Percentiles rank a stretch among this genome's conserved stretches.
Conservation (phyloP, 2,888 invertebrate genomes). For the Entomobrya multifasciata region DNA sequence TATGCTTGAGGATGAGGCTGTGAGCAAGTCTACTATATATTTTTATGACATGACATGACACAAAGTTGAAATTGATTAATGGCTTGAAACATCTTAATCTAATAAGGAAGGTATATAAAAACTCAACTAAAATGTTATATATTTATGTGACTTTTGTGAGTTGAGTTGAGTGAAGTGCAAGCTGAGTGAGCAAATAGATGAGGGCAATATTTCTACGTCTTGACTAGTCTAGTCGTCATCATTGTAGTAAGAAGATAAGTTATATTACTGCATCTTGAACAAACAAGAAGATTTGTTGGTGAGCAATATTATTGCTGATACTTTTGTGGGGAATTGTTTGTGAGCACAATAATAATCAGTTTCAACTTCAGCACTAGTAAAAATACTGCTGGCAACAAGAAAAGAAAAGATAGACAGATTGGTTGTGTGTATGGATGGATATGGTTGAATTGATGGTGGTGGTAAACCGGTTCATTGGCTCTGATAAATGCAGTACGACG, state of each 20-base stretch:
- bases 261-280: not conserved
- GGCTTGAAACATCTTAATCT: conserved; percentile 26
- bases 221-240: too few species aligned
- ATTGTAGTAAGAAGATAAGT: too few species aligned
- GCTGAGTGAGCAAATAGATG: not conserved
- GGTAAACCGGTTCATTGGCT: conserved; percentile 7
- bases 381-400: not conserved
- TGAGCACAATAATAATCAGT: conserved; percentile 16
- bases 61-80: conserved; percentile 44
- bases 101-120: not conserved
- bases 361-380: too few species aligned
- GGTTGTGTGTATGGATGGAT: too few species aligned
- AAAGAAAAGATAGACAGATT: not conserved
- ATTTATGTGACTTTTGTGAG: not conserved
- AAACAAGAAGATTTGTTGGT: not conserved
- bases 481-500: not conserved
- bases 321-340: not conserved
- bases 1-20: not conserved
- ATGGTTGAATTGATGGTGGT: not conserved
- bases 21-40: too few species aligned
- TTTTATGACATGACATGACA: conserved; percentile 27
- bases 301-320: not conserved
- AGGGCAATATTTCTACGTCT: conserved; percentile 10
- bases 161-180: not conserved
- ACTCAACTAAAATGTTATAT: too few species aligned